Percentiles rank a stretch among this genome's conserved stretches.
These are phyloP conservation scores for Smutsia gigantea DNA, from an alignment of 2,797 vertebrate genomes.

Conservation along the genomic window DNA sequence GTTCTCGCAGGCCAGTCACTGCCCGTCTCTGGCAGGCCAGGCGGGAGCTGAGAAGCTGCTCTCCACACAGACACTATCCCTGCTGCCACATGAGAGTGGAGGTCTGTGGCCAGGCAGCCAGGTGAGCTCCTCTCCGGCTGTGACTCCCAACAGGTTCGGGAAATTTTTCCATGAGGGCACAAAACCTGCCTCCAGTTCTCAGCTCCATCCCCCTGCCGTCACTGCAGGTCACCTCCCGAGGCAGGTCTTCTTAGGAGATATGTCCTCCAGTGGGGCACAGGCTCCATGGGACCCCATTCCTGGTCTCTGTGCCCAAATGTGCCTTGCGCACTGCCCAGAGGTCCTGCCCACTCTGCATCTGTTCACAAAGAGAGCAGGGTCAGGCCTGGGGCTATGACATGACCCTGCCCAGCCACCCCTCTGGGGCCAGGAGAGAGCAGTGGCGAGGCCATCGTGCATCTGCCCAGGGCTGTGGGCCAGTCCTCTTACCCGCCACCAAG, in stretches of 20 bases:
- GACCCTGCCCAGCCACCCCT: not conserved
- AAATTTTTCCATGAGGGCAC: not conserved
- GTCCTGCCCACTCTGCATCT: constrained; percentile 35
- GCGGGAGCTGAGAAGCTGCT: not conserved
- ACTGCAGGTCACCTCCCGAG: not conserved
- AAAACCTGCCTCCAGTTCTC: not conserved
- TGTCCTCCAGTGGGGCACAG: not conserved
- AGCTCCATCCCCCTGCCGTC: not conserved
- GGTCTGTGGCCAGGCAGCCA: not conserved
- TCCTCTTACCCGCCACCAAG: not conserved
- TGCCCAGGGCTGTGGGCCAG: not conserved
- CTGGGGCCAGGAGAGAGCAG: not conserved
- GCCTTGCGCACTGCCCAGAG: not conserved
- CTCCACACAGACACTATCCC: not conserved
- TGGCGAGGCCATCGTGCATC: not conserved
- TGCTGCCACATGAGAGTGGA: not conserved
- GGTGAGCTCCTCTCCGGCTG: not conserved
- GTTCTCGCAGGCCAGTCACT: not conserved
- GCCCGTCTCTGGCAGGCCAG: not conserved
- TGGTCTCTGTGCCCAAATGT: not conserved
- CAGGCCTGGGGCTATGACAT: not conserved
- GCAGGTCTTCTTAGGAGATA: not conserved
- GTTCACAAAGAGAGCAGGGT: constrained; percentile 58
- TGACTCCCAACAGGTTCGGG: not conserved
- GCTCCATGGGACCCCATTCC: not conserved